phyloP scores from a whole-genome alignment of 1,140 invertebrate genomes.

The Helicoverpa zea region DNA sequence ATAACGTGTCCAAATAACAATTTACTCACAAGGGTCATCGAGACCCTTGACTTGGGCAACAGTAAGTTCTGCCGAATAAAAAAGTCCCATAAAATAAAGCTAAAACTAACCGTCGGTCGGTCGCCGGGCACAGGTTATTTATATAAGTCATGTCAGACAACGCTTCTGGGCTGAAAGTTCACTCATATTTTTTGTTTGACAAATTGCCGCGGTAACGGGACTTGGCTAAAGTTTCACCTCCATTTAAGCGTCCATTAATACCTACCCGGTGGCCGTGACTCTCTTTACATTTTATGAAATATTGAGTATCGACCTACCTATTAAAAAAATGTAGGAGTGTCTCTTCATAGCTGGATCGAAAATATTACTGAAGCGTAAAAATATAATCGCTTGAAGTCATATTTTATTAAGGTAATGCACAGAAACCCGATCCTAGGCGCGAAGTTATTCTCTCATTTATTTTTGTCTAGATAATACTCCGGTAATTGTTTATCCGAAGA shows the following conservation, averaged over 20 bases:
- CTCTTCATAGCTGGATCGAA: neutral
- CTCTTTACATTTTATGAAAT: slow-evolving; percentile 58
- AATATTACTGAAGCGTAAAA: neutral
- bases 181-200: slow-evolving; percentile 74
- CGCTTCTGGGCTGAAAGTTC: slow-evolving; percentile 72
- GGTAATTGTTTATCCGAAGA: slow-evolving; percentile 5
- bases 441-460: neutral
- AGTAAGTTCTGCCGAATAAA: slow-evolving; percentile 51
- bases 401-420: neutral
- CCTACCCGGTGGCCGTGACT: slow-evolving; percentile 53
- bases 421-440: neutral
- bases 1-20: slow-evolving; percentile 28
- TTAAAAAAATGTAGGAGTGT: slow-evolving; percentile 18
- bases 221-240: slow-evolving; percentile 72
- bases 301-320: slow-evolving; percentile 45
- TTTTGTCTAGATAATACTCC: neutral
- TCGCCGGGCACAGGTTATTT: slow-evolving; percentile 68
- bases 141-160: slow-evolving; percentile 78
- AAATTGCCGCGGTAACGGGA: slow-evolving; percentile 71
- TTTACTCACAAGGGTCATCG: slow-evolving; percentile 41
- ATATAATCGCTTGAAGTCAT: neutral
- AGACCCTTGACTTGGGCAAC: slow-evolving; percentile 20
- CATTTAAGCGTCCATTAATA: slow-evolving; percentile 68
- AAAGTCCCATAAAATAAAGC: slow-evolving; percentile 56
- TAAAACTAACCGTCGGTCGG: slow-evolving; percentile 61